Percentiles rank a stretch among this genome's conserved stretches.
Evolutionary conservation across 2,888 invertebrate species (phyloP).

Genomic region (Pyrochroa serraticornis): DNA sequence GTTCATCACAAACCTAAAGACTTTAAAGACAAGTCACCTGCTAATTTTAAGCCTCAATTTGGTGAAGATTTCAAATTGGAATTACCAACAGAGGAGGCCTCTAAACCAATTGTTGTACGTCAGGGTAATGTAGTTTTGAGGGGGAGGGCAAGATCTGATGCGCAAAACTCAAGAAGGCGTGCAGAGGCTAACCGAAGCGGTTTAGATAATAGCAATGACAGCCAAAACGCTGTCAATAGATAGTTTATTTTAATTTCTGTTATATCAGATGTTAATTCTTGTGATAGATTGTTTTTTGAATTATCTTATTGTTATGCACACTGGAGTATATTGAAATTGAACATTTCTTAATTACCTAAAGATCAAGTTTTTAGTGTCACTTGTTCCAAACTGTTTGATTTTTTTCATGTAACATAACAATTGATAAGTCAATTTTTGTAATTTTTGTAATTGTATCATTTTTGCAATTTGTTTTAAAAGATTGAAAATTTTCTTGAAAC

Average conservation of each 20-base stretch:
- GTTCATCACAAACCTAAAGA: slow-evolving; percentile 29
- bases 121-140: slow-evolving; percentile 44
- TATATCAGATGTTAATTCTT: too few species aligned
- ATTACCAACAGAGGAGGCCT: slow-evolving; percentile 12
- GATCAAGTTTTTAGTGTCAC: too few species aligned
- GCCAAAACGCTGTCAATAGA: slow-evolving; percentile 17
- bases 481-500: too few species aligned
- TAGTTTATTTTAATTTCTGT: slow-evolving; percentile 18
- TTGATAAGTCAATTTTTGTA: too few species aligned
- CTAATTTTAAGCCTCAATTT: slow-evolving; percentile 6
- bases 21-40: slow-evolving; percentile 1
- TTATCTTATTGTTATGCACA: too few species aligned
- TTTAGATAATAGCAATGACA: slow-evolving; percentile 30
- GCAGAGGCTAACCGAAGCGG: slow-evolving; percentile 51
- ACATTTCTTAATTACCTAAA: too few species aligned
- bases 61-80: slow-evolving; percentile 13
- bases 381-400: too few species aligned
- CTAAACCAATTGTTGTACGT: slow-evolving; percentile 28
- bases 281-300: too few species aligned
- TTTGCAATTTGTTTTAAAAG: too few species aligned
- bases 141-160: slow-evolving; percentile 52
- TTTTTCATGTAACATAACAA: too few species aligned
- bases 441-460: too few species aligned
- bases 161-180: slow-evolving; percentile 51
- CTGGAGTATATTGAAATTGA: too few species aligned